Percentiles rank a stretch among this genome's conserved stretches.
These are phyloP conservation scores for Mystacides longicornis DNA, from an alignment of 2,888 invertebrate genomes.

Conservation along the genomic window DNA sequence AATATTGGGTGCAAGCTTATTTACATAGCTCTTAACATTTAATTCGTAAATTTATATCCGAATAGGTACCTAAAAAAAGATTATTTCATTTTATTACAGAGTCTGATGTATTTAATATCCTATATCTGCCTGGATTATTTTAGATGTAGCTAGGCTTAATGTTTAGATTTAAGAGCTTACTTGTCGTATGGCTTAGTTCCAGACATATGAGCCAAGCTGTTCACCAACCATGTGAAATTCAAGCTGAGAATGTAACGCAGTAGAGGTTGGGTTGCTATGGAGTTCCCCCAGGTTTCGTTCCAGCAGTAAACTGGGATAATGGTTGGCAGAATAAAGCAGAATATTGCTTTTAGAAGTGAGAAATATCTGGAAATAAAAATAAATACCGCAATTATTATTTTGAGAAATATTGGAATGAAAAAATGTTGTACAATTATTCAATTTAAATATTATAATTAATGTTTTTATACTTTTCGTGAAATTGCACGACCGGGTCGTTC, in stretches of 20 bases:
- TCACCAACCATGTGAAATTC: conserved; percentile 85
- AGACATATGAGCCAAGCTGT: conserved; percentile 78
- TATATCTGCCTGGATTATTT: too few species aligned
- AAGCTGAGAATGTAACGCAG: conserved; percentile 67
- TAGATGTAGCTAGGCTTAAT: background rate
- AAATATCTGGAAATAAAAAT: conserved; percentile 63
- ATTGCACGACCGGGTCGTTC: conserved; percentile 66
- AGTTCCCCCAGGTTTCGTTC: conserved; percentile 49
- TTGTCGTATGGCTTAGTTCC: conserved; percentile 66
- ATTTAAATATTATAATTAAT: too few species aligned
- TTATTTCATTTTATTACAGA: too few species aligned
- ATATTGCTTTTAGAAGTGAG: conserved; percentile 52
- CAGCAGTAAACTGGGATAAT: conserved; percentile 61
- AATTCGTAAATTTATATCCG: too few species aligned
- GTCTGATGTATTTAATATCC: too few species aligned
- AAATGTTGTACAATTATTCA: too few species aligned
- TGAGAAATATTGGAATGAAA: too few species aligned
- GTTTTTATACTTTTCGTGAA: conserved; percentile 68
- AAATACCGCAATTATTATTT: too few species aligned
- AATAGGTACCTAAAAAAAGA: too few species aligned
- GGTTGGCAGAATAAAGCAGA: conserved; percentile 69
- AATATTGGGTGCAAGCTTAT: too few species aligned
- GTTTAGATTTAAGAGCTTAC: conserved; percentile 38
- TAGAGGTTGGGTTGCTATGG: conserved; percentile 55
- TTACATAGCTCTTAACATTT: too few species aligned